phyloP scores from a whole-genome alignment of 1,140 invertebrate species.

The Trinorchestia longiramus region DNA sequence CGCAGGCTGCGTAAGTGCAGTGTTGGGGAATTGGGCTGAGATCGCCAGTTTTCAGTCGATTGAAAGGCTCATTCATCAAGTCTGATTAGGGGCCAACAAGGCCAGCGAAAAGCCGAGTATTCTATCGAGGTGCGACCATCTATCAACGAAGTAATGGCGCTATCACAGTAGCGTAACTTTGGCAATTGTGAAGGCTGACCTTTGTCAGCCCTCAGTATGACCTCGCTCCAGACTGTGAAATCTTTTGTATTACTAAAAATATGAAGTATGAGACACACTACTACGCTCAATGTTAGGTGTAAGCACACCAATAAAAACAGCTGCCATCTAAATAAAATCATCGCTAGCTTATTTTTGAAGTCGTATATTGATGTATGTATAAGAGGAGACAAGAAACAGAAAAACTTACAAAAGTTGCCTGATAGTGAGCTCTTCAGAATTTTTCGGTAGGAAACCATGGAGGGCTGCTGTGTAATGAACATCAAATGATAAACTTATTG shows the following conservation, averaged over 20 bases:
- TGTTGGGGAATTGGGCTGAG: neutral
- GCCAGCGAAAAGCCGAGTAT: slow-evolving; percentile 3
- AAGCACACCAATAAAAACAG: neutral
- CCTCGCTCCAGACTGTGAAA: neutral
- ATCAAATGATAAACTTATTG: neutral
- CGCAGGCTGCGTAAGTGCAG: neutral
- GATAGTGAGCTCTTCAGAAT: neutral
- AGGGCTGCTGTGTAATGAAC: neutral
- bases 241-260: neutral
- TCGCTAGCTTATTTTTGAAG: neutral
- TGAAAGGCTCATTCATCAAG: neutral
- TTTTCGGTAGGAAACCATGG: neutral
- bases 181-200: slow-evolving; percentile 20
- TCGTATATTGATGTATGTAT: too few species aligned
- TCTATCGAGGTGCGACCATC: neutral
- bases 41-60: neutral
- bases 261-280: neutral
- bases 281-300: neutral
- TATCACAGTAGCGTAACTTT: slow-evolving; percentile 17
- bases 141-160: slow-evolving; percentile 4
- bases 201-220: neutral
- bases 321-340: neutral
- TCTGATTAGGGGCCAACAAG: neutral
- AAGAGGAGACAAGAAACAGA: too few species aligned
- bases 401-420: neutral